Conservation (phyloP, 2,797 vertebrate genomes). For the Oceanodroma leucorhoa region DNA sequence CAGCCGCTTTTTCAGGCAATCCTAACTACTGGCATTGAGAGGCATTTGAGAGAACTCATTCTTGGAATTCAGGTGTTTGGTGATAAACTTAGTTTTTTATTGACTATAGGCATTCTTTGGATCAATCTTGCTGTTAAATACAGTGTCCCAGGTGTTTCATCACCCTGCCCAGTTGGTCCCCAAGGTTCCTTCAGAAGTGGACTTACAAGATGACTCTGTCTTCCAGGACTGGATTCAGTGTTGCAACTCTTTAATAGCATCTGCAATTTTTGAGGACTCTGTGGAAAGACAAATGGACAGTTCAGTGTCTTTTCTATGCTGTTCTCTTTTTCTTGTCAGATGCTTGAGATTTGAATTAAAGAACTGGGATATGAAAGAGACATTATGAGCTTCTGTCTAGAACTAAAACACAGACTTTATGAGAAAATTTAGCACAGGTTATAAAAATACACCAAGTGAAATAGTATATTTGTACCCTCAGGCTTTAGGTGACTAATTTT, state of each 20-base stretch:
- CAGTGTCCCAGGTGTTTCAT: not conserved
- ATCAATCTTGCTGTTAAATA: not conserved
- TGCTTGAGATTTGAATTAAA: not conserved
- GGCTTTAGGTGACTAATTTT: not conserved
- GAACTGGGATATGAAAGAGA: not conserved
- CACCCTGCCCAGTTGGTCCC: not conserved
- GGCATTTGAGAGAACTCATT: not conserved
- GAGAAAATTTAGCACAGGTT: not conserved
- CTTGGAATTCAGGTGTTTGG: not conserved
- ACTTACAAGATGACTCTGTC: not conserved
- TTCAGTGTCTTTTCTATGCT: not conserved
- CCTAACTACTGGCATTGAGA: not conserved
- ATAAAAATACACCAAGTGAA: not conserved
- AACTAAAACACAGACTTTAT: not conserved
- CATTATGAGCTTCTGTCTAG: not conserved
- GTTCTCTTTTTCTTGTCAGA: not conserved
- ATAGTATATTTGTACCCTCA: not conserved
- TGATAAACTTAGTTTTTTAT: not conserved
- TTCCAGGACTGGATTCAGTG: not conserved
- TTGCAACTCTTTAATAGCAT: not conserved
- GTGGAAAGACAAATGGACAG: not conserved
- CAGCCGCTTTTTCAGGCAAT: not conserved
- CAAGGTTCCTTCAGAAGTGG: not conserved
- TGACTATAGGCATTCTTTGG: not conserved
- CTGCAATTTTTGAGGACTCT: not conserved